Evolutionary conservation across 2,797 vertebrate species (phyloP), one percentile per base, ranked within the genome.

Genomic region (Hyperoplus lanceolatus): DNA sequence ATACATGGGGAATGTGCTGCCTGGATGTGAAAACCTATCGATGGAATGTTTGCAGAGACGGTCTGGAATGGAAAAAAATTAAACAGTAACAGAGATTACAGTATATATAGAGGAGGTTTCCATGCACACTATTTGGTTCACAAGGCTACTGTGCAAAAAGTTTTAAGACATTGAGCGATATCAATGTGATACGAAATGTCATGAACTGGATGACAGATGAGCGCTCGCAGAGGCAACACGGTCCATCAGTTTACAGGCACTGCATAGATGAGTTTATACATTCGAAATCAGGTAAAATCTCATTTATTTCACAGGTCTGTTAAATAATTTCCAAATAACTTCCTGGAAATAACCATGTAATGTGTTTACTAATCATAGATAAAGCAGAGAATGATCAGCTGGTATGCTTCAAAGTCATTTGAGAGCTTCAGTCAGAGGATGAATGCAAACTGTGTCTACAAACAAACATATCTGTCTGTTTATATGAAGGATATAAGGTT

Each of bases 181-280:
- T 83, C 70, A 63, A 29, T 51, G 73, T 69, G 64, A 80, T 38
- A 78, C 29, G 71, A 84, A 81, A 83, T 74, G 76, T 73, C 29
- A 42, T 54, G 43, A 43, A 53, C 69, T 73, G 42, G 14, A 71
- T 78, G 64, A 75, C 36, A 15, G 79, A 64, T 87, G 81, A 85
- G 50, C 13, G 81, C 61, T 81, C 49, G 61, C 75, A 49, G 80
- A 87, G 83, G 87, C 88, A 81, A 86, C 79, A 66, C 59, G 76
- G 85, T 89, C 18, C 14, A 81, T 87, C 39, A 41, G 77, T 88
- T 84, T 77, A 90, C 89, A 93, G 91, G 92, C 92, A 93, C 90
- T 84, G 86, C 73, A 86, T 64, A 84, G 73, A 87, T 41, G 55
- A 82, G 67, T 72, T 75, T 64, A 79, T 87, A 90, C 84, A 88